A percentile compares a stretch with the other conserved stretches of the same genome.
These are phyloP conservation scores for Eucera pruinosa DNA, from an alignment of 2,888 invertebrate genomes.

Conservation along the genomic window DNA sequence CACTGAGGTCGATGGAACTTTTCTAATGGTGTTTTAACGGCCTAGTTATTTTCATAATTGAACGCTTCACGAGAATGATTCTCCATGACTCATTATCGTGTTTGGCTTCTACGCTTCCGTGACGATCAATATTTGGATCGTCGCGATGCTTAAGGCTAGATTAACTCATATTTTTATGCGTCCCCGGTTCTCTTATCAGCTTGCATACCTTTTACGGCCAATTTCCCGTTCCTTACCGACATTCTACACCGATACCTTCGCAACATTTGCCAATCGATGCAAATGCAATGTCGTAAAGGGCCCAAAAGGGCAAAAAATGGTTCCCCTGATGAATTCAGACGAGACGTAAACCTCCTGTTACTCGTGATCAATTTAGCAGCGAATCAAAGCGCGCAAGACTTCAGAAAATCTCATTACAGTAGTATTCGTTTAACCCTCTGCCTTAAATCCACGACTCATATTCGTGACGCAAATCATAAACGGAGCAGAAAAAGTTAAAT, in stretches of 20 bases:
- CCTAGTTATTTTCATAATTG: neutral
- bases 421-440: no score
- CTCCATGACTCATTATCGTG: conserved; percentile 31
- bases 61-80: neutral
- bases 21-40: neutral
- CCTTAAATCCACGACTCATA: no score
- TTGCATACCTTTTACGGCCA: conserved; percentile 24
- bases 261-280: neutral
- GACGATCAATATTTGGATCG: conserved; percentile 58
- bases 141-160: conserved; percentile 40
- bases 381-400: no score
- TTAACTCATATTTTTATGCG: conserved; percentile 44
- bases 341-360: neutral
- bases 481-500: no score
- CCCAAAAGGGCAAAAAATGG: neutral
- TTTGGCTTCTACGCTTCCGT: conserved; percentile 35
- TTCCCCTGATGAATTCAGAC: neutral
- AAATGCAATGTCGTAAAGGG: no score
- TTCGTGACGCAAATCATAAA: no score
- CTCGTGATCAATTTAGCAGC: conserved; percentile 25
- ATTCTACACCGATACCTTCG: neutral
- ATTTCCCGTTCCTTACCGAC: conserved; percentile 19
- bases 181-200: conserved; percentile 30
- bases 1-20: neutral
- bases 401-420: no score